A percentile compares a stretch with the other conserved stretches of the same genome.
These are phyloP conservation scores for Corynorhinus townsendii DNA, from an alignment of 2,113 vertebrate species.

Conservation along the genomic window DNA sequence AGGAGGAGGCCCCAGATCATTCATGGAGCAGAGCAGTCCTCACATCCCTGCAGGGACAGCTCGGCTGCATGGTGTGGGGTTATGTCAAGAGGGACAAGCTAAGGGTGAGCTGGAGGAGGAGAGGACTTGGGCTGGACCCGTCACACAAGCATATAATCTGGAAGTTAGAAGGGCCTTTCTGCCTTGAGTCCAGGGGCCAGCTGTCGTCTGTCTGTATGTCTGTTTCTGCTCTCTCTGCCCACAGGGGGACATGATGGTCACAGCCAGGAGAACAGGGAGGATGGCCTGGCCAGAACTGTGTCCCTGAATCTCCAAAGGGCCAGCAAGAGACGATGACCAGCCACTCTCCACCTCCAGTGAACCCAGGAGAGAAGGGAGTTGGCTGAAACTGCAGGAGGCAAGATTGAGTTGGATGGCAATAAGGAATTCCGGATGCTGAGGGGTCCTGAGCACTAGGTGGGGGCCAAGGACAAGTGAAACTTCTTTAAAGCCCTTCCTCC, in stretches of 20 bases:
- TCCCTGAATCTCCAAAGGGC: slow-evolving; percentile 15
- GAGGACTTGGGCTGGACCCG: not conserved
- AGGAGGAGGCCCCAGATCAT: not conserved
- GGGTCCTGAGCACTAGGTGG: slow-evolving; percentile 41
- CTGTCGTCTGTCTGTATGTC: not conserved
- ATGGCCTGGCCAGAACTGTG: not conserved
- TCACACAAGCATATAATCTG: not conserved
- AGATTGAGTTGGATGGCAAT: slow-evolving; percentile 11
- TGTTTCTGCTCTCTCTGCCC: not conserved
- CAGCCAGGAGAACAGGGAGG: not conserved
- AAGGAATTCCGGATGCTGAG: slow-evolving; percentile 33
- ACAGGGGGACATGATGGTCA: not conserved
- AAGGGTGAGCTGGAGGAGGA: not conserved
- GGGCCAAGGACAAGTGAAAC: not conserved
- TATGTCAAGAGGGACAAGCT: not conserved
- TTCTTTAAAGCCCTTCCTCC: not conserved
- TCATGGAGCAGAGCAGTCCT: not conserved
- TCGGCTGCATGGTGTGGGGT: not conserved
- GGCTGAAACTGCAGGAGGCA: not conserved
- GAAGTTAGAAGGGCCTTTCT: slow-evolving; percentile 26
- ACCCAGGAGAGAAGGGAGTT: not conserved
- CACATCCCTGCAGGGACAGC: not conserved
- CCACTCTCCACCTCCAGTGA: not conserved
- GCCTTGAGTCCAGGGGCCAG: not conserved
- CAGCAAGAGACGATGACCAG: not conserved